A percentile compares a stretch with the other conserved stretches of the same genome.
Evolutionary conservation across 1,140 invertebrate genomes (phyloP).

Genomic region (Hylaeus volcanicus): DNA sequence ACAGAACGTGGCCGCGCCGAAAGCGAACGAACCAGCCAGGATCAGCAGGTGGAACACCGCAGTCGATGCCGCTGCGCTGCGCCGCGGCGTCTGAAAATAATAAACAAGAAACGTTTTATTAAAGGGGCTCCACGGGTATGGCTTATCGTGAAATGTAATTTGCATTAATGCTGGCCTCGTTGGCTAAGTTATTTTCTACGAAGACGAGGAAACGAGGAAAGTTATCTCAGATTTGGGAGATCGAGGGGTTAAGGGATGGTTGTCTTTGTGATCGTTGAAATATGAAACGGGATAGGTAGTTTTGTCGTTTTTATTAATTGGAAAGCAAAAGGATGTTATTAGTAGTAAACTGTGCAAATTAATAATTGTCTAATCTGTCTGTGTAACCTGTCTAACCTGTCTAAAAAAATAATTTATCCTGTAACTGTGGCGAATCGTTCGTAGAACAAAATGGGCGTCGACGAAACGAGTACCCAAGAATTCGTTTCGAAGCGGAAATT

Average conservation of each 20-base stretch:
- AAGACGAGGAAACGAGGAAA: neutral
- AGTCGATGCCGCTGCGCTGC: constrained; percentile 10
- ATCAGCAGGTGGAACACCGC: constrained; percentile 66
- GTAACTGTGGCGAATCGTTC: too few species aligned
- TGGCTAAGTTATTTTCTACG: constrained; percentile 5
- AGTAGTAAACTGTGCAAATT: too few species aligned
- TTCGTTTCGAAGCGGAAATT: neutral
- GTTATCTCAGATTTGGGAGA: neutral
- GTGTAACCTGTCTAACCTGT: too few species aligned
- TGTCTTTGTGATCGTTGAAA: neutral
- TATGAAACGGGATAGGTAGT: neutral
- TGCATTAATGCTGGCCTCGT: constrained; percentile 13
- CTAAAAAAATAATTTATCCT: too few species aligned
- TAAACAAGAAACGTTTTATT: constrained; percentile 25
- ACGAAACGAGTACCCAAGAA: neutral
- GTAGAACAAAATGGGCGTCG: neutral
- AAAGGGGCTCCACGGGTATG: neutral
- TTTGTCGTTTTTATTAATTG: too few species aligned
- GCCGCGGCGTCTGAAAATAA: constrained; percentile 49
- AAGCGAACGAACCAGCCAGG: constrained; percentile 67
- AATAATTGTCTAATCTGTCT: too few species aligned
- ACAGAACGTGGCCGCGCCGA: constrained; percentile 82
- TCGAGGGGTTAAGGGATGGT: neutral
- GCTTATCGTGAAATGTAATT: neutral
- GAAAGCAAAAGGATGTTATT: too few species aligned